These are phyloP conservation scores for Phyllotreta striolata DNA, from an alignment of 2,888 invertebrate genomes.

Conservation along the genomic window DNA sequence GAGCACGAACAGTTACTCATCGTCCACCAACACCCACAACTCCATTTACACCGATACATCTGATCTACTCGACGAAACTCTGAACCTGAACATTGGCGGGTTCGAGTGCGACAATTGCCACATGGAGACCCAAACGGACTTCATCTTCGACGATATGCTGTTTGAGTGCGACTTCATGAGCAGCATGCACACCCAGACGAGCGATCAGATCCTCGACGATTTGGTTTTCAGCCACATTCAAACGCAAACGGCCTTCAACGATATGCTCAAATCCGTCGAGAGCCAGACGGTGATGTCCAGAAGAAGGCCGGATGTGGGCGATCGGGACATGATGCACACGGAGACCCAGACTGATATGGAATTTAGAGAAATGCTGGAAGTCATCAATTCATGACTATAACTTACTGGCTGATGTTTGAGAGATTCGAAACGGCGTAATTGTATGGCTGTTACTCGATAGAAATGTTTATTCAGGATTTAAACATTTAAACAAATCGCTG, in stretches of 20 bases:
- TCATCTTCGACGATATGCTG: constrained; percentile 56
- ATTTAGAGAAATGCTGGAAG: constrained; percentile 58
- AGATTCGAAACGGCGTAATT: background rate
- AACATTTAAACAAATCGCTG: too few species aligned
- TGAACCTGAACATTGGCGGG: constrained; percentile 45
- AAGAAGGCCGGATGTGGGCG: constrained; percentile 41
- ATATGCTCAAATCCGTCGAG: constrained; percentile 67
- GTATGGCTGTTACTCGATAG: constrained; percentile 8
- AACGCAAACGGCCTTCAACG: constrained; percentile 69
- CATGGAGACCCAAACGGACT: constrained; percentile 70
- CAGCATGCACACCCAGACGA: constrained; percentile 61
- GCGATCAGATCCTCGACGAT: constrained; percentile 63
- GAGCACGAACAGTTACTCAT: constrained; percentile 31
- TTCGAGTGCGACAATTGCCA: constrained; percentile 63
- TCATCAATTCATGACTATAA: constrained; percentile 60
- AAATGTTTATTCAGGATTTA: constrained; percentile 5
- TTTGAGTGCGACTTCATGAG: constrained; percentile 56
- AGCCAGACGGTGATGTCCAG: constrained; percentile 65
- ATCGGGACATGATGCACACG: constrained; percentile 61
- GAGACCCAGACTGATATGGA: constrained; percentile 66
- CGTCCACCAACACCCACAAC: constrained; percentile 50
- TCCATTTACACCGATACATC: constrained; percentile 53
- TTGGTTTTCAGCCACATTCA: constrained; percentile 69
- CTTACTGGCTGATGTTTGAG: constrained; percentile 34
- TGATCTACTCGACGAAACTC: constrained; percentile 45